phyloP scores from a whole-genome alignment of 92 coral and sea anemone genomes.

The Meandrina meandrites region DNA sequence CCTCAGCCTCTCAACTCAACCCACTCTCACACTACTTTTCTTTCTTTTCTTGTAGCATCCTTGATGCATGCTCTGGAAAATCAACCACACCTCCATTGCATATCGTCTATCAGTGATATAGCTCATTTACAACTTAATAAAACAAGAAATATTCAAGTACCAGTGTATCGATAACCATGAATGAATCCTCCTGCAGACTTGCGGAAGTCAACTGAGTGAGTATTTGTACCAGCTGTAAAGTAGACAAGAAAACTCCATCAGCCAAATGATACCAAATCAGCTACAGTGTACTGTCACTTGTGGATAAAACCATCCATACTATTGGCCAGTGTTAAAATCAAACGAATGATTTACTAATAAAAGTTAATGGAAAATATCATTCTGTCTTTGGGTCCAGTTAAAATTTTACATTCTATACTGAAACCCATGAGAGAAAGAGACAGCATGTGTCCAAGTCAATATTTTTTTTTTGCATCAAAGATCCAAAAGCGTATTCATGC shows the following conservation, averaged over 20 bases:
- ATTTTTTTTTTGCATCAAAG: too few relatives aligned
- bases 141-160: conserved; percentile 29
- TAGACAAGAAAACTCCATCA: not conserved
- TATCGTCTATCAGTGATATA: not conserved
- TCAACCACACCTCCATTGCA: not conserved
- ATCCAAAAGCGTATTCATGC: too few relatives aligned
- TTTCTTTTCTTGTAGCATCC: not conserved
- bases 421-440: too few relatives aligned
- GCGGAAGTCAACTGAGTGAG: conserved; percentile 92
- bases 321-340: too few relatives aligned
- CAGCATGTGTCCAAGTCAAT: not conserved
- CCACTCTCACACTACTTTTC: too few relatives aligned
- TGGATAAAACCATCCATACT: not conserved
- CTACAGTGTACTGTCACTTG: not conserved
- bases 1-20: too few relatives aligned
- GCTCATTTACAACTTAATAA: not conserved
- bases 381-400: too few relatives aligned
- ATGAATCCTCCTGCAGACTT: conserved; percentile 99
- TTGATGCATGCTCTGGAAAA: not conserved
- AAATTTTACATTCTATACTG: too few relatives aligned
- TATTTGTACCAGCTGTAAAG: conserved; percentile 86
- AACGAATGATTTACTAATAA: too few relatives aligned
- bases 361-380: too few relatives aligned
- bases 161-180: conserved; percentile 97
- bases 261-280: too few relatives aligned